Evolutionary conservation across 2,113 vertebrate species (phyloP).

Genomic region (Brachyhypopomus gauderio): DNA sequence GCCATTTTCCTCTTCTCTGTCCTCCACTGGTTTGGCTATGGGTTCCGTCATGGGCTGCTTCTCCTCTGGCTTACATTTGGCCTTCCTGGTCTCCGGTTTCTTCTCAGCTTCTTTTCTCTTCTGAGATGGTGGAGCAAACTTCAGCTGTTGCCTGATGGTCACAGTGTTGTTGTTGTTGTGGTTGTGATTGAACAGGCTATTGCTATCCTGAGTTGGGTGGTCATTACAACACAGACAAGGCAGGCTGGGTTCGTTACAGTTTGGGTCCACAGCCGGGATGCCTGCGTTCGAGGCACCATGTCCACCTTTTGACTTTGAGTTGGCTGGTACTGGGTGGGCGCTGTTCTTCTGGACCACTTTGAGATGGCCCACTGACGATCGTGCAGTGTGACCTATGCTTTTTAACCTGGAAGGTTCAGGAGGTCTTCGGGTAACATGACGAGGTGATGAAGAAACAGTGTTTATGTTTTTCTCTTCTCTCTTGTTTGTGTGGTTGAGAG

Average conservation of each 20-base stretch:
- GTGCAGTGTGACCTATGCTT: constrained; percentile 59
- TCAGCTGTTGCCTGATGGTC: constrained; percentile 71
- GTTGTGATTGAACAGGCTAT: constrained; percentile 80
- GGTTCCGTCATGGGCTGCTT: constrained; percentile 51
- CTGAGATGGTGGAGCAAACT: constrained; percentile 62
- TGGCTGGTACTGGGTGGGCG: constrained; percentile 55
- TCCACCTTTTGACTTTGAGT: constrained; percentile 67
- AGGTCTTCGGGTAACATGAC: constrained; percentile 63
- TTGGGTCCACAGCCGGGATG: constrained; percentile 80
- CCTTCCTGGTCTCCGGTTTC: constrained; percentile 53
- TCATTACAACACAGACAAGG: constrained; percentile 86
- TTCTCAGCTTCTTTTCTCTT: constrained; percentile 50
- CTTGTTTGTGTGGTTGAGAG: constrained; percentile 58
- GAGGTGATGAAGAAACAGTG: constrained; percentile 65
- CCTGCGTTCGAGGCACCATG: constrained; percentile 53
- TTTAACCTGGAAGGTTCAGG: constrained; percentile 63
- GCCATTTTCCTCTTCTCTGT: constrained; percentile 29
- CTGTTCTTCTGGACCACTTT: constrained; percentile 58
- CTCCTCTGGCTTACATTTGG: constrained; percentile 8
- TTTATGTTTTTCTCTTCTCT: constrained; percentile 77
- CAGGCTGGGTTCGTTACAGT: constrained; percentile 89
- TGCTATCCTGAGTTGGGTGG: constrained; percentile 73
- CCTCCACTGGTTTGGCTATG: constrained; percentile 26
- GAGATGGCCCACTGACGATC: constrained; percentile 61
- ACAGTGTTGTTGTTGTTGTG: constrained; percentile 80